Conservation (phyloP, 2,797 vertebrate genomes). For the Coccyzus lansbergi region DNA sequence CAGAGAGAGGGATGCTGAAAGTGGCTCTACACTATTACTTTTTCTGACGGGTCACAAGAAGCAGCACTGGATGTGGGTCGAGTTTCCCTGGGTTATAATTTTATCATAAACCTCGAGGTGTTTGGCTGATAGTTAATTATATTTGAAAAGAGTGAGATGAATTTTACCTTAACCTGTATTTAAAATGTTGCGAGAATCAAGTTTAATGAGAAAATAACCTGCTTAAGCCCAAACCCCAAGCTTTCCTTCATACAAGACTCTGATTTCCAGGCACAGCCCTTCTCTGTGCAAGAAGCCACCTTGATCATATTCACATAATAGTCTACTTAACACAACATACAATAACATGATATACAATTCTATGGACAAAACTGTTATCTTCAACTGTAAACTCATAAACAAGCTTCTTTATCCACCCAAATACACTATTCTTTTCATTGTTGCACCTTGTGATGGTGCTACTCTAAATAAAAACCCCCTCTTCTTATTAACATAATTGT, state of each 20-base stretch:
- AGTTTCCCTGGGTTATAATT: not conserved
- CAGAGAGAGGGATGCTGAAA: not conserved
- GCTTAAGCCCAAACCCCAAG: not conserved
- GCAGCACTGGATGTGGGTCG: not conserved
- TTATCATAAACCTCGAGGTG: not conserved
- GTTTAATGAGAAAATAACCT: not conserved
- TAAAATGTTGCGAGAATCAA: not conserved
- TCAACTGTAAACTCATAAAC: conserved; percentile 38
- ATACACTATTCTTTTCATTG: not conserved
- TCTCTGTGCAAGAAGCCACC: not conserved
- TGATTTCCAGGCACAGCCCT: not conserved
- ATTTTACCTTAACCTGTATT: not conserved
- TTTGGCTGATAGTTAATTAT: not conserved
- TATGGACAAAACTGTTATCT: conserved; percentile 4
- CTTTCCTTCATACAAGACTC: not conserved
- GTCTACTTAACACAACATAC: not conserved
- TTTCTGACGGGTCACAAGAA: not conserved
- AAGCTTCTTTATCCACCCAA: conserved; percentile 5
- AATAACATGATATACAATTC: not conserved
- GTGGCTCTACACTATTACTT: rapidly evolving
- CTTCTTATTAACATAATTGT: conserved; percentile 18
- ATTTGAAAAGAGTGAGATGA: not conserved
- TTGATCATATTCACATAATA: not conserved
- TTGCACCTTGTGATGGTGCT: not conserved
- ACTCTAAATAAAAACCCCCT: not conserved